Percentiles rank a stretch among this genome's conserved stretches.
Evolutionary conservation across 2,113 vertebrate genomes (phyloP).

Genomic region (Oncorhynchus tshawytscha): DNA sequence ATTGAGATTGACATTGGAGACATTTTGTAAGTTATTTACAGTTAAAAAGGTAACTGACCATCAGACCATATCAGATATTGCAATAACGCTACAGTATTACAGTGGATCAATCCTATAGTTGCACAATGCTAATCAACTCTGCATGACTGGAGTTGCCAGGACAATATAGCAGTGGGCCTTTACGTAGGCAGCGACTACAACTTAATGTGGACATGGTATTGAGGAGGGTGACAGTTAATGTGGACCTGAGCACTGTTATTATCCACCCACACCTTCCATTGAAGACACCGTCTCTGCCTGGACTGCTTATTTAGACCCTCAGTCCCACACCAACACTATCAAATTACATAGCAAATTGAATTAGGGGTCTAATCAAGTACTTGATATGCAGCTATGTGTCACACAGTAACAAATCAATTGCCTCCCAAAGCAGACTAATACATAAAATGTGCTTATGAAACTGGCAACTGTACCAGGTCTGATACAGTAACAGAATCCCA

Average conservation of each 20-base stretch:
- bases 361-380: neutral
- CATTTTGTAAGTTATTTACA: neutral
- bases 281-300: neutral
- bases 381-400: neutral
- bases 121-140: neutral
- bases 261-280: slow-evolving; percentile 22
- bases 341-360: neutral
- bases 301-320: neutral
- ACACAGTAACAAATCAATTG: neutral
- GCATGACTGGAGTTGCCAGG: neutral
- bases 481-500: neutral
- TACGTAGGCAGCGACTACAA: neutral
- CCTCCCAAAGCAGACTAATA: too few relatives aligned
- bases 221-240: neutral
- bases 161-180: neutral
- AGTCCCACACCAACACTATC: neutral
- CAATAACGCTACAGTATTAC: neutral
- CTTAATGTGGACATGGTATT: neutral
- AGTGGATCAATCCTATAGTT: neutral
- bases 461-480: neutral
- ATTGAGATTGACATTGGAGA: neutral
- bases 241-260: slow-evolving; percentile 11
- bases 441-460: too few relatives aligned
- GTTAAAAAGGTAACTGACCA: neutral
- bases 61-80: too few relatives aligned